Base-by-base conservation (phyloP, 2,888 invertebrate species). In the Plagodis dolabraria region DNA sequence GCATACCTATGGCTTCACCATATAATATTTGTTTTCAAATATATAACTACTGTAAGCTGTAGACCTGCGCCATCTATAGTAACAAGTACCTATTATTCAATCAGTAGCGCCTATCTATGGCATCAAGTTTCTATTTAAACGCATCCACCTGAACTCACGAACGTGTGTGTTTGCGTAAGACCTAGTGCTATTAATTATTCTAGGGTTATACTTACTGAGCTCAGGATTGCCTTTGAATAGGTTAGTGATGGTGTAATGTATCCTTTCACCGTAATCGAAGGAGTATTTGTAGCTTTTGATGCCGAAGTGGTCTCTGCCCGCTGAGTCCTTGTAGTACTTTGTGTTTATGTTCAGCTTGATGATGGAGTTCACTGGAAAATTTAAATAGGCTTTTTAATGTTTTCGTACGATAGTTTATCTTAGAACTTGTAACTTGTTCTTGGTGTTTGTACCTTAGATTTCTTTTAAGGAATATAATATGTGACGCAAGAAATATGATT, bases 171-270 rank as follows among this genome's bases (percentile, higher is more conserved):
- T 34, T 53, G 12, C 40, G 55, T 44, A 48, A 22, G 22, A 22
- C 22, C 4, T 22, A 22, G n/a, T n/a, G n/a, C 22, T 22, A 22
- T 22, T 22, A 22, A 22, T 22, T 22, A 22, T 22, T 22, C 22
- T 22, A 22, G 22, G 22, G 22, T 22, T 22, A 49, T 69, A 85
- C 91, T 82, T 70, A 92, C 92, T 92, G 53, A 92, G 73, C 79
- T 92, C 92, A 54, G 90, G 84, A 65, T 92, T 92, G 59, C 92
- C 92, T 71, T 92, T 92, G 76, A 92, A 92, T 46, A 92, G 78
- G 63, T 92, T 92, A 48, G 79, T 83, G 67, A 92, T 92, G 51
- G 88, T 89, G 68, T 92, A 92, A 68, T 85, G 77, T 55, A 92
- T 90, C 66, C 86, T 83, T 64, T 92, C 92, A 12, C 92, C 92